Conservation (phyloP, 37 sponge, comb jelly and placozoan species). For the Haliclona indistincta region DNA sequence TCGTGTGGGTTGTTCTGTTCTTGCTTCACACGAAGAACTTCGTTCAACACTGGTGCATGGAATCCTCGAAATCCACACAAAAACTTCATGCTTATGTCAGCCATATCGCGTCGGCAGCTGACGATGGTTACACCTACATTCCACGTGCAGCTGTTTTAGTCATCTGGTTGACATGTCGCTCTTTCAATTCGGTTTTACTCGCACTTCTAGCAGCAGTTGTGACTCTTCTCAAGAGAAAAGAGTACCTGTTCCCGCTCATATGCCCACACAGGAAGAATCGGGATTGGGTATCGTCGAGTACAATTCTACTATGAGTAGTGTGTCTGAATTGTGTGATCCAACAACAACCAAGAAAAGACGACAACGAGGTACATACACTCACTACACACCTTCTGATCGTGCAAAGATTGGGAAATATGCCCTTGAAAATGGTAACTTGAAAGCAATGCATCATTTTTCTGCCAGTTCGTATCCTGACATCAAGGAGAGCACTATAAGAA, state of each 20-base stretch:
- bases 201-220: not conserved
- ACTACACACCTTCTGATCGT: conserved; percentile 24
- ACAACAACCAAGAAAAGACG: conserved; percentile 27
- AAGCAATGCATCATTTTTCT: conserved; percentile 23
- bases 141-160: not conserved
- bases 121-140: not conserved
- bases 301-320: not conserved
- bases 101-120: not conserved
- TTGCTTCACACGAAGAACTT: not conserved
- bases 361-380: conserved; percentile 37
- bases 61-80: conserved; percentile 35
- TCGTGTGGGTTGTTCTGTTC: conserved; percentile 13
- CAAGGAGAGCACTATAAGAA: conserved; percentile 32
- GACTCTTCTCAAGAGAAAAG: not conserved
- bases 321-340: conserved; percentile 3
- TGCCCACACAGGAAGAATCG: conserved; percentile 20
- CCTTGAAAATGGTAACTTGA: conserved; percentile 32
- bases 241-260: not conserved
- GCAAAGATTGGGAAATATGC: conserved; percentile 36
- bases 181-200: conserved; percentile 37
- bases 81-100: conserved; percentile 6
- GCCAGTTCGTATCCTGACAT: conserved; percentile 6
- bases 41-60: conserved; percentile 13
- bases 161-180: conserved; percentile 18
- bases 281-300: conserved; percentile 18